Evolutionary conservation across 2,888 invertebrate species (phyloP), one percentile per base, ranked within the genome.

Genomic region (Habrosyne pyritoides): DNA sequence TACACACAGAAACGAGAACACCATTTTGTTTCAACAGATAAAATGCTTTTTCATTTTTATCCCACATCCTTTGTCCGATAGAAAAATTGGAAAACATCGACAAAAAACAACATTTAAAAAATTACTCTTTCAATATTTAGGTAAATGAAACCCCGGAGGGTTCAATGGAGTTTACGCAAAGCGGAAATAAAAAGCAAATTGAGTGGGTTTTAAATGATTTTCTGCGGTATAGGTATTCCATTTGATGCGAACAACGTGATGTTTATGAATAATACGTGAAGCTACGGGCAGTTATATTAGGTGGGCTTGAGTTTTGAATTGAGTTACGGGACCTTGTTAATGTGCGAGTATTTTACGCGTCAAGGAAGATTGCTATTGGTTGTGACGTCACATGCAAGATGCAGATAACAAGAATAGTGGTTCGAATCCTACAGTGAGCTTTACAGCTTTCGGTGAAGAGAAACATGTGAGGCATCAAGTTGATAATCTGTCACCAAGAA

Each of bases 51-150:
- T 14, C 42, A 8, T 42, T 18, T 42, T 42, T 18, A 24, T 5
- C 18, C 18, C 14, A 8, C 42, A 8, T 42, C 42, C 42, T 42
- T 42, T 42, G 42, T 42, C 18, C 42, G 42, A 18, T 42, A 42
- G 42, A 42, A 42, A 42, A 42, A 42, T 42, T 42, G 42, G 8
- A 42, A 42, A 42, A 42, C 42, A 42, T 42, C 8, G 18, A 42
- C 18, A 42, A 42, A 42, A 42, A 42, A 36, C n/a, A 7, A n/a
- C 18, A 18, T 42, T 18, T 36, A 2, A 42, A 42, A 42, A 42
- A 42, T 42, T 42, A 18, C n/a, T 18, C 42, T 42, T 18, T 42
- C 7, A 36, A 18, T 42, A 42, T 42, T 42, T 42, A 42, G 42
- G 42, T 18, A 42, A 36, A 42, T 42, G 8, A 18, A 42, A 42